Base-by-base conservation (phyloP, 1,140 invertebrate species). In the Hypsibius dujardini region DNA sequence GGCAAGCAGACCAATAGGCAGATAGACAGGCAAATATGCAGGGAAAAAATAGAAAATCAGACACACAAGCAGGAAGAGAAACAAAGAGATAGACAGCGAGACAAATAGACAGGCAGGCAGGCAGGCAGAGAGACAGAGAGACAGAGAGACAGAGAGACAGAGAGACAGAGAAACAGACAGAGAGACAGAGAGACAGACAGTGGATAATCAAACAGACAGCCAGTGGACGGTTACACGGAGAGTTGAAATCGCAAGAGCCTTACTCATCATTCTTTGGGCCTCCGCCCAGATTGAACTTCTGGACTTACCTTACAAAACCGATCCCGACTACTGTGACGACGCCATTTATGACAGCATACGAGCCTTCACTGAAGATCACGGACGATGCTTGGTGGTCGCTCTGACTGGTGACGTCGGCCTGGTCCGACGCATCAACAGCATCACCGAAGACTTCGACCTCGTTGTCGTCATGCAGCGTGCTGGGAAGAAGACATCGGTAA, bases 391-490 rank as follows among this genome's bases (percentile, higher is more conserved):
- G 12, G 62, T 67, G 45, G 62, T 67, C 3, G 62, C 62, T 45
- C 12, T 67, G 62, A 67, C 62, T 7, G 62, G 62, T 3, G 62
- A 67, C 42, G 62, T 67, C 62, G 62, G 62, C 12, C 62, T 67
- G 12, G 62, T 67, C 7, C 62, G 62, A 12, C 62, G 62, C 42
- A 67, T 67, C 42, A 67, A 67, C 62, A 12, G 42, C 12, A 67
- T 67, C 62, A 12, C 12, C 12, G 3, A 42, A 42, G 62, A 67
- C 42, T 67, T 67, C 42, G 62, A 67, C 62, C 62, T 67, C 3
- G 3, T 67, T 42, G 62, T 67, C 12, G 62, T 67, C 62, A 67
- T 67, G 62, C 62, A 67, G 62, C 62, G 62, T 7, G 62, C 62
- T 3, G 62, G 62, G 45, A 67, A 67, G 62, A 12, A 42, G 42